Percentiles rank a stretch among this genome's conserved stretches.
Conservation (phyloP, 1,140 invertebrate species). For the Hydropsyche tenuis region DNA sequence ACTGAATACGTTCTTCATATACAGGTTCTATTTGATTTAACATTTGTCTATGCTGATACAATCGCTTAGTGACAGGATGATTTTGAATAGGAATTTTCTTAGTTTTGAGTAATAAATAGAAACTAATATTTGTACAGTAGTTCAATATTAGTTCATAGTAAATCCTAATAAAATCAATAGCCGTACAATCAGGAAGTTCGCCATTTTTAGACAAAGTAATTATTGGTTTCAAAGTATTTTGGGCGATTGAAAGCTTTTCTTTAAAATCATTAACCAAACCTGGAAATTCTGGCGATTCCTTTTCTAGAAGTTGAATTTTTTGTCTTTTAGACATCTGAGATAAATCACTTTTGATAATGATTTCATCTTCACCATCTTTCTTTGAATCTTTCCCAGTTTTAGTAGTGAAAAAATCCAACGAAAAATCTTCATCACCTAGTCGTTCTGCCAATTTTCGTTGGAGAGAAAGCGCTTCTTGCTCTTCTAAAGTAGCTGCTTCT, state of each 20-base stretch:
- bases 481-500: slow-evolving; percentile 79
- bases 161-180: slow-evolving; percentile 71
- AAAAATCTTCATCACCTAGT: slow-evolving; percentile 82
- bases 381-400: slow-evolving; percentile 53
- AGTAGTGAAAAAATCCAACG: slow-evolving; percentile 69
- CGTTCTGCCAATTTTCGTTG: slow-evolving; percentile 79
- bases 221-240: slow-evolving; percentile 70
- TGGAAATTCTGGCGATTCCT: slow-evolving; percentile 85
- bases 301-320: slow-evolving; percentile 76
- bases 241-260: slow-evolving; percentile 71
- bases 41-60: slow-evolving; percentile 81
- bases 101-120: slow-evolving; percentile 84
- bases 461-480: slow-evolving; percentile 83
- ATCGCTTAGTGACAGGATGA: slow-evolving; percentile 85
- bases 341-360: slow-evolving; percentile 74
- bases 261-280: slow-evolving; percentile 79
- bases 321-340: slow-evolving; percentile 76
- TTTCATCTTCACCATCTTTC: slow-evolving; percentile 57
- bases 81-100: slow-evolving; percentile 72
- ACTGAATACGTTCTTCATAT: slow-evolving; percentile 69
- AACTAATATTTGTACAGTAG: slow-evolving; percentile 86
- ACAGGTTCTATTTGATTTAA: slow-evolving; percentile 74
- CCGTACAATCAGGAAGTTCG: slow-evolving; percentile 64
- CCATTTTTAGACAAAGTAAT: slow-evolving; percentile 67
- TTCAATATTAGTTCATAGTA: slow-evolving; percentile 77